Evolutionary conservation across 2,797 vertebrate species (phyloP).

Genomic region (Urosaurus nigricauda): DNA sequence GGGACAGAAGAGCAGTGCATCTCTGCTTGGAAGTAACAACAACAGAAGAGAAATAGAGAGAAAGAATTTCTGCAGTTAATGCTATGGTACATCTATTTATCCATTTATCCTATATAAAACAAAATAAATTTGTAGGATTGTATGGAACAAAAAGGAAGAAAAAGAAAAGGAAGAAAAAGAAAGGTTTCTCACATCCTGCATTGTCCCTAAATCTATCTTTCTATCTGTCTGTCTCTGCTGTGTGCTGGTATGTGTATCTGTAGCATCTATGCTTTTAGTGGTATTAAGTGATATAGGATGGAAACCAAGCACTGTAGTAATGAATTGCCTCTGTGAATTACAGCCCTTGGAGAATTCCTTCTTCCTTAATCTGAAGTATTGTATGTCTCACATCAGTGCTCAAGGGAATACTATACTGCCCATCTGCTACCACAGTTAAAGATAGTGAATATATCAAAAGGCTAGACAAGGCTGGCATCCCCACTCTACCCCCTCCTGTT

Average conservation of each 20-base stretch:
- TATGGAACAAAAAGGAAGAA: too few relatives aligned
- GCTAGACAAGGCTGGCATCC: background rate
- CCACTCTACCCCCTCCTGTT: background rate
- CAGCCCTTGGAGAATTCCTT: background rate
- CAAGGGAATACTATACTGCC: slow-evolving; percentile 1
- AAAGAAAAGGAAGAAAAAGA: too few relatives aligned
- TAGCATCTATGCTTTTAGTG: background rate
- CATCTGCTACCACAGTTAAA: background rate
- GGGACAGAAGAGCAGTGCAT: too few relatives aligned
- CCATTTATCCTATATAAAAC: background rate
- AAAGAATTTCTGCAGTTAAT: background rate
- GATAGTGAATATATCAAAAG: background rate
- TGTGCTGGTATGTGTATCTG: background rate
- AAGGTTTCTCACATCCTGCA: too few relatives aligned
- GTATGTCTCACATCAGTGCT: background rate
- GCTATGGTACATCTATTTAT: background rate
- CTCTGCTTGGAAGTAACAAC: too few relatives aligned
- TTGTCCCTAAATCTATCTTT: rapidly evolving
- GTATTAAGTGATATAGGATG: background rate
- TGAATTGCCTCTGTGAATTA: background rate
- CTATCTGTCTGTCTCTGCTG: background rate
- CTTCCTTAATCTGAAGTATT: background rate
- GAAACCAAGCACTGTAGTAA: background rate
- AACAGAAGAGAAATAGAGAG: too few relatives aligned
- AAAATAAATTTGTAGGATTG: background rate